phyloP scores from a whole-genome alignment of 1,140 invertebrate species.

The Anoplolepis gracilipes region DNA sequence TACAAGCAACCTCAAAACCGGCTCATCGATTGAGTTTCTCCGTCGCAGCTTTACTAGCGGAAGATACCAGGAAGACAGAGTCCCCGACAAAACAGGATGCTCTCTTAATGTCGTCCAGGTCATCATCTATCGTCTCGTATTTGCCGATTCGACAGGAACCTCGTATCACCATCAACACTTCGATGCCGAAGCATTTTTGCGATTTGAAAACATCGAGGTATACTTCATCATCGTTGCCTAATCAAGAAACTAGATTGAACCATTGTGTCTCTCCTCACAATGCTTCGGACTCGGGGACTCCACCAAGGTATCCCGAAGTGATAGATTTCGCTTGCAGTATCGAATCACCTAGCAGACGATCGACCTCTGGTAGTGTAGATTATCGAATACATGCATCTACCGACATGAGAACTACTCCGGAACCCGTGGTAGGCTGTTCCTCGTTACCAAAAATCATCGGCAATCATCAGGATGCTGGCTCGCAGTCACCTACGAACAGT shows the following conservation, averaged over 20 bases:
- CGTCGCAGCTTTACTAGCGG: constrained; percentile 85
- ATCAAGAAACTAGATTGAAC: constrained; percentile 15
- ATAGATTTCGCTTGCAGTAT: constrained; percentile 47
- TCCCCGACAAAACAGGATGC: constrained; percentile 36
- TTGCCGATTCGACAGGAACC: constrained; percentile 68
- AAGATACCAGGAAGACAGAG: constrained; percentile 80
- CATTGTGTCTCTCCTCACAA: constrained; percentile 51
- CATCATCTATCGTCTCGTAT: constrained; percentile 66
- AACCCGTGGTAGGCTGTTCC: constrained; percentile 30
- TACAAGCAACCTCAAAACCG: constrained; percentile 73
- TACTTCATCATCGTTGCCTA: constrained; percentile 34
- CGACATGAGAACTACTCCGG: constrained; percentile 40
- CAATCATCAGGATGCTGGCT: constrained; percentile 45
- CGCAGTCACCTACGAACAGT: constrained; percentile 78
- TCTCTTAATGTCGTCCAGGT: constrained; percentile 64
- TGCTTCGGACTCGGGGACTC: constrained; percentile 32
- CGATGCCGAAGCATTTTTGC: constrained; percentile 58
- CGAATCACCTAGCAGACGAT: constrained; percentile 32
- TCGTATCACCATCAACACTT: constrained; percentile 14
- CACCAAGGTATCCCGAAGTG: constrained; percentile 50
- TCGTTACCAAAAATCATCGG: constrained; percentile 46
- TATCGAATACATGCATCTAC: constrained; percentile 47
- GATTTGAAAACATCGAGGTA: constrained; percentile 66
- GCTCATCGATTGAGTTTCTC: constrained; percentile 85
- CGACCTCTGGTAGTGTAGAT: constrained; percentile 36